Conservation (phyloP, 2,113 vertebrate species). For the Notarius quadriscutis region DNA sequence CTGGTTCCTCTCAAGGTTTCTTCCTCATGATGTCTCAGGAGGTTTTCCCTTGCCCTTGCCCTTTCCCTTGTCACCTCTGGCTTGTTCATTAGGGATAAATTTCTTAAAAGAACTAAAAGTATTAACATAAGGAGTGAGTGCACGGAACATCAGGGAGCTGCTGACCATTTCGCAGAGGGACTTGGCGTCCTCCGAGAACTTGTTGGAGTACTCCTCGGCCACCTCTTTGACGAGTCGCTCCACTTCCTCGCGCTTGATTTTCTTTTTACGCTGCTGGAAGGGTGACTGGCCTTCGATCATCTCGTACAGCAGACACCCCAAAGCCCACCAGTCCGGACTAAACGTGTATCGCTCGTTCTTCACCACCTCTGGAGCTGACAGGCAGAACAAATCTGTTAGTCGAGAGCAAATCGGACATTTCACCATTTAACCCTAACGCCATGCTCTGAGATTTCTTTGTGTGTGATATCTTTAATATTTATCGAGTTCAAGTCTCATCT, state of each 20-base stretch:
- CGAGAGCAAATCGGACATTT: background rate
- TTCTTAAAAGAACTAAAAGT: too few species aligned
- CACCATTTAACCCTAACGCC: background rate
- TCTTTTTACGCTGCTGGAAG: constrained; percentile 96
- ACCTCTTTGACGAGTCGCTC: constrained; percentile 90
- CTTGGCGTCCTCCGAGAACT: constrained; percentile 84
- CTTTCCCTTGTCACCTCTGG: too few species aligned
- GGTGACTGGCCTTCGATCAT: constrained; percentile 98
- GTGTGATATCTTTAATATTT: background rate
- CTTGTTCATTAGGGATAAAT: too few species aligned
- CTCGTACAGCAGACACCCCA: constrained; percentile 94
- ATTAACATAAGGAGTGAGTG: background rate
- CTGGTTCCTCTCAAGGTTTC: background rate
- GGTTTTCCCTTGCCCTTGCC: background rate
- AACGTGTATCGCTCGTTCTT: constrained; percentile 92
- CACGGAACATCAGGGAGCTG: background rate
- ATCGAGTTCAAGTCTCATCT: background rate
- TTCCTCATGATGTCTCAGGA: background rate
- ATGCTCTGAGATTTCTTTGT: background rate
- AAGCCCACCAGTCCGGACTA: constrained; percentile 96
- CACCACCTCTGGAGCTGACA: constrained; percentile 91
- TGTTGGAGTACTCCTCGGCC: constrained; percentile 86
- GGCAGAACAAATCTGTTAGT: background rate
- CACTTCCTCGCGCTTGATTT: constrained; percentile 95
- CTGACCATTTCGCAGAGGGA: constrained; percentile 88